Conservation (phyloP, 2,113 vertebrate genomes). For the Orcinus orca region DNA sequence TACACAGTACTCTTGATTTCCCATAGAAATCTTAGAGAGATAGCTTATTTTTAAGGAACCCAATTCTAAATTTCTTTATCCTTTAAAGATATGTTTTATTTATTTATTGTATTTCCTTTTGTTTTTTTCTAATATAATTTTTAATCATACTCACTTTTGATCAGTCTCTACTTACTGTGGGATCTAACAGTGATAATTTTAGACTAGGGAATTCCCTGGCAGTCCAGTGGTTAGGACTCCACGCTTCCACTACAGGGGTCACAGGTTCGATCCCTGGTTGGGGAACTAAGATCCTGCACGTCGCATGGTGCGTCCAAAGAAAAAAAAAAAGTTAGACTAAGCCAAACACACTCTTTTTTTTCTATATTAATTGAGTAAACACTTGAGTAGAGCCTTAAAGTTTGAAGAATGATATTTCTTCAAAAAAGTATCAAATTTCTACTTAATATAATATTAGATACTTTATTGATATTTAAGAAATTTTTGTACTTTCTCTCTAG, state of each 20-base stretch:
- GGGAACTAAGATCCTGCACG: neutral
- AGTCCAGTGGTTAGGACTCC: neutral
- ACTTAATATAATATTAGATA: neutral
- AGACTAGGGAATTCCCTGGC: neutral
- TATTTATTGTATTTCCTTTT: neutral
- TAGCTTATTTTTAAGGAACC: neutral
- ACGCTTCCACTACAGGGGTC: neutral
- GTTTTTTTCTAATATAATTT: neutral
- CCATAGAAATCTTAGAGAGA: neutral
- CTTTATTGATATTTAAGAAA: neutral
- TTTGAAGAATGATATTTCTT: neutral
- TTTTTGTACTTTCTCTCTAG: neutral
- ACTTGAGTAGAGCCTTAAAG: neutral
- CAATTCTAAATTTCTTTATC: neutral
- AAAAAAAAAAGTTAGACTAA: neutral
- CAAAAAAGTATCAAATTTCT: neutral
- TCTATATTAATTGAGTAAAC: neutral
- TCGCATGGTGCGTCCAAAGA: accelerated
- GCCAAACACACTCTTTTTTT: neutral
- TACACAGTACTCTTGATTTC: neutral
- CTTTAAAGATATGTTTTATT: neutral
- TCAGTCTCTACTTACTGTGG: neutral
- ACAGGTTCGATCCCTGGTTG: neutral
- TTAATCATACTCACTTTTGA: neutral
- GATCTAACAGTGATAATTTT: neutral